These are phyloP conservation scores for Haliclona indistincta DNA, from an alignment of 37 sponge, comb jelly and placozoan genomes.

Conservation along the genomic window DNA sequence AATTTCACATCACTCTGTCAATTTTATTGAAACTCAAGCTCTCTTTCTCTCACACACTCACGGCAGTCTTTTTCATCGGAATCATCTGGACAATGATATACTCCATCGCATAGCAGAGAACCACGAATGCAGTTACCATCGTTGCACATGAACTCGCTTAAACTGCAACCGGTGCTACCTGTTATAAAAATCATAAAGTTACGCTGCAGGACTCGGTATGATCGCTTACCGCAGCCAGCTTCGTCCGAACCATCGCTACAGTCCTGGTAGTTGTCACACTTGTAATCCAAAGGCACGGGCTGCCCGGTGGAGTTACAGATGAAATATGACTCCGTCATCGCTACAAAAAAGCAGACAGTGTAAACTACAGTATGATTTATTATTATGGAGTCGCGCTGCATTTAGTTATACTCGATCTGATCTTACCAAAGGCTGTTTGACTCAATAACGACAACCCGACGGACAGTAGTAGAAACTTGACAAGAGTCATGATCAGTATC, in stretches of 20 bases:
- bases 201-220: too few species aligned
- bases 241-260: background rate
- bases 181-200: too few species aligned
- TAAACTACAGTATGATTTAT: too few species aligned
- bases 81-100: conserved; percentile 2
- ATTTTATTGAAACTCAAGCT: background rate
- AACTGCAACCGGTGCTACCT: background rate
- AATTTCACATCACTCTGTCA: background rate
- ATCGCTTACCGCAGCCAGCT: background rate
- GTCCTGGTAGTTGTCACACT: background rate
- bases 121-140: background rate
- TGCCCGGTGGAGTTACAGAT: background rate
- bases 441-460: too few species aligned
- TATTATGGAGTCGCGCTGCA: too few species aligned
- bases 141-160: conserved; percentile 3
- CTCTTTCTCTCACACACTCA: conserved; percentile 6
- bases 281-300: background rate
- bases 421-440: too few species aligned
- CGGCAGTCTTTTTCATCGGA: conserved; percentile 31
- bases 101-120: background rate
- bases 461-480: too few species aligned
- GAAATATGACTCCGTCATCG: too few species aligned
- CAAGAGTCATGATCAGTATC: too few species aligned
- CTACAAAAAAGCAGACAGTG: too few species aligned
- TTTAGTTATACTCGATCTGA: too few species aligned